Conservation (phyloP, 2,888 invertebrate genomes). For the Oscheius sp. region DNA sequence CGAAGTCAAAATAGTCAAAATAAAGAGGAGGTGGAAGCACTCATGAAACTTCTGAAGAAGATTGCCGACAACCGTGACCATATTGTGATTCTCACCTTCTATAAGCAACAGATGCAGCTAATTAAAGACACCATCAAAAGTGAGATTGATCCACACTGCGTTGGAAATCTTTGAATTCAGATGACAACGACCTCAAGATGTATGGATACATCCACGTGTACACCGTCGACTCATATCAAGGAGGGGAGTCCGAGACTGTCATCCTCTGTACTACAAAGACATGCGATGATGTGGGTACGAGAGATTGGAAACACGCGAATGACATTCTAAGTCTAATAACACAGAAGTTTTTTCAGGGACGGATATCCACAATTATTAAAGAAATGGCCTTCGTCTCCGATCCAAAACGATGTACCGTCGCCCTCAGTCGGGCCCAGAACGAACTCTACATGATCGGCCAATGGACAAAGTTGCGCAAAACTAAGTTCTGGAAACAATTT, state of each 20-base stretch:
- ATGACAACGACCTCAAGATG: no score
- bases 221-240: conserved; percentile 8
- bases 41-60: neutral
- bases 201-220: neutral
- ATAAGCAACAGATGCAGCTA: neutral
- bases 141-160: neutral
- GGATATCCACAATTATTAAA: neutral
- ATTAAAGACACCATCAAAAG: neutral
- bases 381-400: neutral
- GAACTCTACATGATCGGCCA: conserved; percentile 8
- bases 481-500: neutral
- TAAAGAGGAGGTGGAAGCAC: neutral
- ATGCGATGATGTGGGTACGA: neutral
- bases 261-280: conserved; percentile 7
- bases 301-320: neutral
- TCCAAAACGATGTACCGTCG: neutral
- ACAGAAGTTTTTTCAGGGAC: no score
- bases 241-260: neutral
- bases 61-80: neutral
- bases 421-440: neutral
- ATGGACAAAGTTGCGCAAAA: neutral
- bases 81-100: neutral
- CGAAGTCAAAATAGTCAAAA: neutral
- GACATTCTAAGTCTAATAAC: no score
- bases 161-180: no score